phyloP scores from a whole-genome alignment of 2,797 vertebrate genomes.

The Rhodeus uyekii region DNA sequence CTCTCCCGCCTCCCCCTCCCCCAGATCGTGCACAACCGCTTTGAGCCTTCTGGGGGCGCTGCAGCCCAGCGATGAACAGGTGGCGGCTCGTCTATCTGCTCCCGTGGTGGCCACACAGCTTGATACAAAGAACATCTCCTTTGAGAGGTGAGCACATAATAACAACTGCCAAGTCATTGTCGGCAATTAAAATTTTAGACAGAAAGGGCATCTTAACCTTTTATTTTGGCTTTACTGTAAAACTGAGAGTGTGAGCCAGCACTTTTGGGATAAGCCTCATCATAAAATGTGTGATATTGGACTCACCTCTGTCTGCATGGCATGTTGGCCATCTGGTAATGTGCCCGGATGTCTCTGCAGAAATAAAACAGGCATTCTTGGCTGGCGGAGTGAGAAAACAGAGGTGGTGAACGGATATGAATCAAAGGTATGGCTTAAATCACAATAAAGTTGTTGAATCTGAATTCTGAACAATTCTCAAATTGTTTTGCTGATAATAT shows the following conservation, averaged over 20 bases:
- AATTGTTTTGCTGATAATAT: not conserved
- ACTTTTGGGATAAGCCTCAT: constrained; percentile 18
- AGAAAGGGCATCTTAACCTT: not conserved
- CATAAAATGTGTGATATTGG: constrained; percentile 29
- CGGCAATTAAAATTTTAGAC: constrained; percentile 1
- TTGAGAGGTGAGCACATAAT: constrained; percentile 85
- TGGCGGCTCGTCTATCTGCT: constrained; percentile 87
- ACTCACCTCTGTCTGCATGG: constrained; percentile 23
- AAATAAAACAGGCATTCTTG: constrained; percentile 95
- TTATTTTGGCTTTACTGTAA: constrained; percentile 15
- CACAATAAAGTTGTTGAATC: too few species aligned
- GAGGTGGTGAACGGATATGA: constrained; percentile 96
- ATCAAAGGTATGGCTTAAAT: constrained; percentile 83
- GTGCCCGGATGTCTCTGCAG: constrained; percentile 70
- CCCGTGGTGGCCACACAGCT: constrained; percentile 95
- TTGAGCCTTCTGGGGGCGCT: constrained; percentile 84
- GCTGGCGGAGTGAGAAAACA: constrained; percentile 96
- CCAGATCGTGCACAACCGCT: constrained; percentile 61
- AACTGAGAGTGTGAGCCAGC: constrained; percentile 11
- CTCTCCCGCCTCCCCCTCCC: constrained; percentile 65
- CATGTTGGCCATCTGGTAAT: not conserved
- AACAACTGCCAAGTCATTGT: constrained; percentile 11
- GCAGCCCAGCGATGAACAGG: constrained; percentile 94
- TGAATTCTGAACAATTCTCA: too few species aligned
- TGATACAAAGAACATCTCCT: constrained; percentile 95